Base-by-base conservation (phyloP, 2,888 invertebrate genomes). In the Galerucella calmariensis region DNA sequence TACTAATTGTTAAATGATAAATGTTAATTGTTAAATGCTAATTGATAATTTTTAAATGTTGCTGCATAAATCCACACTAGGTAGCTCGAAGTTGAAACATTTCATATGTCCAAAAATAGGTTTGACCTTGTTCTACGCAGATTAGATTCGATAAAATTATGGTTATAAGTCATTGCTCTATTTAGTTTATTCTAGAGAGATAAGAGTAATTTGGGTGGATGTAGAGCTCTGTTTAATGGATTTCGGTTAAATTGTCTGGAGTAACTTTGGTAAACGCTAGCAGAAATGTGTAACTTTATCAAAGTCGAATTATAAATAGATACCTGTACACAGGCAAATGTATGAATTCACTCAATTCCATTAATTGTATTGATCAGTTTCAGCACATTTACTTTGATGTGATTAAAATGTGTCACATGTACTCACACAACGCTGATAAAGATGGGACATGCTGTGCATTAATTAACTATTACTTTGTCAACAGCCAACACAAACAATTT, bases 391-490 rank as follows among this genome's bases (percentile, higher is more conserved):
- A 76, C 71, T 77, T 78, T 78, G 75, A 77, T 76, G 76, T 75
- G 78, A 81, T 80, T 80, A 80, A 81, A 80, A 79, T 77, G 75
- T 80, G 79, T 79, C 79, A 77, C 75, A 77, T 73, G 74, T 76
- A 72, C 70, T 75, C 63, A 41, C 70, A 76, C 63, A 41, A 24
- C 73, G 73, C 77, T 77, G 72, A 79, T 75, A 76, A 77, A 77
- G 79, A 79, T 75, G 68, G 74, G 75, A 76, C 76, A 74, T 78
- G 75, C 75, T 77, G 72, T 70, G 77, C 80, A 81, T 81, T 80
- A 81, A 81, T 81, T 80, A 80, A 78, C 80, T 77, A 80, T 81
- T 77, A 78, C 79, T 74, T 73, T 78, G 81, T 81, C 81, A 80
- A 81, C 80, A 81, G 77, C 78, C 69, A 79, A 76, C 80, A 77